These are phyloP conservation scores for Oncorhynchus tshawytscha DNA, from an alignment of 2,113 vertebrate genomes.

Conservation along the genomic window DNA sequence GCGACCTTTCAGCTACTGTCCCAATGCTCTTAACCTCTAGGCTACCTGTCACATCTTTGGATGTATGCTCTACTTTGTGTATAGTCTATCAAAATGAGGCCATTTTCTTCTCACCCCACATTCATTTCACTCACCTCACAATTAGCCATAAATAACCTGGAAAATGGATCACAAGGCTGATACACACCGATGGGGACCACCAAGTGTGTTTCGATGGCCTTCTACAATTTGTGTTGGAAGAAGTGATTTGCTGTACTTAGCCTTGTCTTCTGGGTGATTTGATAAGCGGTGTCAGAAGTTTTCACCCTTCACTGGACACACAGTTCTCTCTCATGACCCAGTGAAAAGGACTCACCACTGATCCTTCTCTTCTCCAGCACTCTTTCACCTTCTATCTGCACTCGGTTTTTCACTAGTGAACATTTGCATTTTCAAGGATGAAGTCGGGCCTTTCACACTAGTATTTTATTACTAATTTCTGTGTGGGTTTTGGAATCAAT, in stretches of 20 bases:
- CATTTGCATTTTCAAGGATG: conserved; percentile 46
- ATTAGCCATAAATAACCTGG: background rate
- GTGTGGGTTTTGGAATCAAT: background rate
- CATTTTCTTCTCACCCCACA: background rate
- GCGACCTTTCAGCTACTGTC: no score
- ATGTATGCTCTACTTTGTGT: no score
- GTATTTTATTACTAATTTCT: background rate
- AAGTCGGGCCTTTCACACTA: background rate
- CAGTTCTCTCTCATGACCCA: conserved; percentile 58
- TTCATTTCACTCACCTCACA: background rate
- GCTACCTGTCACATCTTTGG: no score
- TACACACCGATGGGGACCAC: background rate
- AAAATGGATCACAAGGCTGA: background rate
- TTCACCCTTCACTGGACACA: conserved; percentile 63
- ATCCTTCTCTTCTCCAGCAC: background rate
- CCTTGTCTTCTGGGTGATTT: conserved; percentile 42
- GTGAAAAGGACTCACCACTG: conserved; percentile 40
- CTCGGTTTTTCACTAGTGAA: conserved; percentile 33
- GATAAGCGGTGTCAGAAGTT: conserved; percentile 63
- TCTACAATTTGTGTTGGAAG: background rate
- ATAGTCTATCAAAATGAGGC: no score
- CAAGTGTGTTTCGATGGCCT: conserved; percentile 2
- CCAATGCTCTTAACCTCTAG: no score
- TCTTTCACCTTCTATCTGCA: conserved; percentile 14
- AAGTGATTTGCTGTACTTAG: conserved; percentile 26